Percentiles rank a stretch among this genome's conserved stretches.
Conservation (phyloP, 2,797 vertebrate species). For the Coilia nasus region DNA sequence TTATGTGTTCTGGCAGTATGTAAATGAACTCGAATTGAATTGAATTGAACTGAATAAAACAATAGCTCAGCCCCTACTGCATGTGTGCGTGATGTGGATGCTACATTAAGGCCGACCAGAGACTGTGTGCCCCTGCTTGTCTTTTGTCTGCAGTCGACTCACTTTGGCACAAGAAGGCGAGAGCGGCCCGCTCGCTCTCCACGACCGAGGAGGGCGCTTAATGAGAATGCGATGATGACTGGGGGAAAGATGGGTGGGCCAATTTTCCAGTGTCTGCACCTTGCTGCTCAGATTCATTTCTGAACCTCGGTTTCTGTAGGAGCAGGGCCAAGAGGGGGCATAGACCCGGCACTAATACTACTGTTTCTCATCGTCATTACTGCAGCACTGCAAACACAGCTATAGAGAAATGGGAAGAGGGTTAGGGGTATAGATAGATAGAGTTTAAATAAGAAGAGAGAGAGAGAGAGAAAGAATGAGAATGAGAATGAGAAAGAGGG, state of each 20-base stretch:
- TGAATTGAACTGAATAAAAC: background rate
- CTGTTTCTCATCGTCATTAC: background rate
- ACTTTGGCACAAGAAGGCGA: background rate
- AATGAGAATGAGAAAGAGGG: background rate
- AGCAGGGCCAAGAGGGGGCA: background rate
- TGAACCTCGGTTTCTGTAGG: background rate
- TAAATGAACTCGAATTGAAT: too few relatives aligned
- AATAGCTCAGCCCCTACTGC: background rate
- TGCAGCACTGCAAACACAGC: background rate
- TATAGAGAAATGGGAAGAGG: background rate
- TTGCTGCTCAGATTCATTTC: slow-evolving; percentile 42
- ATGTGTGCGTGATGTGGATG: background rate
- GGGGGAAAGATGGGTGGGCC: slow-evolving; percentile 16
- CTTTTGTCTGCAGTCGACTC: background rate
- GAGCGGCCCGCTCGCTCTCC: background rate
- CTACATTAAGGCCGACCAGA: background rate
- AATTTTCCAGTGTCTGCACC: slow-evolving; percentile 46
- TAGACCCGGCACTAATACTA: background rate
- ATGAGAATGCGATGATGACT: slow-evolving; percentile 4
- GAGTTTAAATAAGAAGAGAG: background rate
- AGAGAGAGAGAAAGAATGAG: background rate
- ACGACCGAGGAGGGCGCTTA: background rate
- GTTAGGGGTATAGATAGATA: background rate
- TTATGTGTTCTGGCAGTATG: too few relatives aligned
- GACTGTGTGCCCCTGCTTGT: background rate